A percentile compares a stretch with the other conserved stretches of the same genome.
Evolutionary conservation across 2,888 invertebrate species (phyloP).

Genomic region (Drosophila barbarae): DNA sequence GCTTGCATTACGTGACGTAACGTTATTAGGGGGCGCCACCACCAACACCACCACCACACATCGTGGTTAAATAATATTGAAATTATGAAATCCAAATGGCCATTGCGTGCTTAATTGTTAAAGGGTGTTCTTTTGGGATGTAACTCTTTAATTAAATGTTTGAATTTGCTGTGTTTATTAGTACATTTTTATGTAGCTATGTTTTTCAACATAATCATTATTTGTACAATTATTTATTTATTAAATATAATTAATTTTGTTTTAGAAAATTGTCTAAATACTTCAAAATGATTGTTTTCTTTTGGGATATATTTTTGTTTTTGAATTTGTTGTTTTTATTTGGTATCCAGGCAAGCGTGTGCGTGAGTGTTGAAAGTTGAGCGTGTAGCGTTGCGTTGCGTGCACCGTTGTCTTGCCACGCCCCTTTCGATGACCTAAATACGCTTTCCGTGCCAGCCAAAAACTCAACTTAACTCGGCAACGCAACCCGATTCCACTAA

Average conservation of each 20-base stretch:
- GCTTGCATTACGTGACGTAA: slow-evolving; percentile 43
- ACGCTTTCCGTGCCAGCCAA: slow-evolving; percentile 45
- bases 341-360: slow-evolving; percentile 17
- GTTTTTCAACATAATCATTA: no score
- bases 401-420: slow-evolving; percentile 51
- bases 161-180: neutral
- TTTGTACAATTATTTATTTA: no score
- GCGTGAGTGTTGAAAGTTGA: slow-evolving; percentile 32
- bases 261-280: no score
- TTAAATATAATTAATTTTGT: no score
- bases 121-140: neutral
- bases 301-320: slow-evolving; percentile 2
- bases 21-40: neutral
- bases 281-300: neutral
- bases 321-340: neutral
- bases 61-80: slow-evolving; percentile 1
- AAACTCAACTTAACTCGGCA: slow-evolving; percentile 9
- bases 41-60: neutral
- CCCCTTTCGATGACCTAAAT: slow-evolving; percentile 62
- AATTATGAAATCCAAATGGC: slow-evolving; percentile 5
- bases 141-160: neutral
- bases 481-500: slow-evolving; percentile 27
- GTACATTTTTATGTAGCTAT: neutral
- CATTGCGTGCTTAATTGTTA: slow-evolving; percentile 1
- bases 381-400: slow-evolving; percentile 35